Conservation (phyloP, 2,888 invertebrate species). For the Brachylomia viminalis region DNA sequence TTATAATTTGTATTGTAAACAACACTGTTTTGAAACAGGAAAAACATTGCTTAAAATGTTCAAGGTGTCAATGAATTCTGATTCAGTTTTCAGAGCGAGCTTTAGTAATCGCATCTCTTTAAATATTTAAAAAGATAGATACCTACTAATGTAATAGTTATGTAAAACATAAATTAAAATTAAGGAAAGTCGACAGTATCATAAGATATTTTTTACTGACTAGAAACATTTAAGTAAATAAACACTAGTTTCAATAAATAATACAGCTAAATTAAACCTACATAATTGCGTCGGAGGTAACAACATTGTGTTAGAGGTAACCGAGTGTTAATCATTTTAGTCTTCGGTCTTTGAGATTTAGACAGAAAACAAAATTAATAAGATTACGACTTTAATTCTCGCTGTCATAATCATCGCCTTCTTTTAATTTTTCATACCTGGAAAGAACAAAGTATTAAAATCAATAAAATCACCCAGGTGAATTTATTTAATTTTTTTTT, state of each 20-base stretch:
- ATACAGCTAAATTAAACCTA: background rate
- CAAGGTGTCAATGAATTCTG: background rate
- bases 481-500: too few relatives aligned
- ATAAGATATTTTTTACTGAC: background rate
- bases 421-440: background rate
- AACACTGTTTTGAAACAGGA: background rate
- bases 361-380: background rate
- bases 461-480: background rate
- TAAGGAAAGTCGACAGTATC: background rate
- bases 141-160: too few relatives aligned
- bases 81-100: background rate
- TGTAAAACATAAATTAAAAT: background rate
- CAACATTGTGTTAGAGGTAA: background rate
- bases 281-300: background rate
- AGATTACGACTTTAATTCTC: background rate
- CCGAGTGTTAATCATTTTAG: background rate
- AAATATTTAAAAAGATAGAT: background rate
- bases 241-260: conserved; percentile 15
- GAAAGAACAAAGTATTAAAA: background rate
- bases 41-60: background rate
- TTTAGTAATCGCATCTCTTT: too few relatives aligned
- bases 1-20: too few relatives aligned
- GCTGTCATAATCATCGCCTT: background rate
- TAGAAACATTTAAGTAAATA: conserved; percentile 12
- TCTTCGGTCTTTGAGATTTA: background rate